Evolutionary conservation across 2,888 invertebrate species (phyloP), one percentile per base, ranked within the genome.

Genomic region (Tetheella fluctuosa): DNA sequence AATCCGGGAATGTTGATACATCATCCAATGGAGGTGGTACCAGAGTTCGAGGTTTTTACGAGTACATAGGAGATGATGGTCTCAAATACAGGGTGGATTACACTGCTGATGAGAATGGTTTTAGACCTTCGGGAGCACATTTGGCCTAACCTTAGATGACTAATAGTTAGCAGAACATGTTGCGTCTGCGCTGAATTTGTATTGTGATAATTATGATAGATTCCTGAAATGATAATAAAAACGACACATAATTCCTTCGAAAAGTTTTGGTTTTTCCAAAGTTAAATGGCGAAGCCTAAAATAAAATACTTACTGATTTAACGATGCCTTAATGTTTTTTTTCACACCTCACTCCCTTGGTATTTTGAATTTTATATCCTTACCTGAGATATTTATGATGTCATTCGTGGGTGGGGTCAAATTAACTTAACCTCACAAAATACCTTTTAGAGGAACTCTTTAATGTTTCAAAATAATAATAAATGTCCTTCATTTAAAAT

Each of bases 31-130:
- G 91, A 1, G 94, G 94, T 64, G 95, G 94, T 1, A 94, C 96
- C 56, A 93, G 94, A 60, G 94, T 95, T 0, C 92, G 89, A 60
- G 96, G 96, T 3, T 95, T 95, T 78, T 96, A 94, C 78, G 94
- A 95, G 71, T 96, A 95, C 78, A 94, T 95, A 0, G 96, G 95
- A 1, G 95, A 95, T 58, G 94, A 95, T 74, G 95, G 95, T 60
- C 77, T 90, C 2, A 91, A 91, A 52, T 94, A 95, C 77, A 86
- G 93, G 59, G 93, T 95, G 8, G 93, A 93, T 69, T 95, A 95
- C 72, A 90, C 91, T 6, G 95, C 95, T 48, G 95, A 95, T 71
- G 95, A 95, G 76, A 94, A 95, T 64, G 95, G 95, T 25, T 94
- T 93, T 80, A 85, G 88, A 60, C 91, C 94, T 0, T 82, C 80